These are phyloP conservation scores for Cyanoliseus patagonus DNA, from an alignment of 2,113 vertebrate species.

Conservation along the genomic window DNA sequence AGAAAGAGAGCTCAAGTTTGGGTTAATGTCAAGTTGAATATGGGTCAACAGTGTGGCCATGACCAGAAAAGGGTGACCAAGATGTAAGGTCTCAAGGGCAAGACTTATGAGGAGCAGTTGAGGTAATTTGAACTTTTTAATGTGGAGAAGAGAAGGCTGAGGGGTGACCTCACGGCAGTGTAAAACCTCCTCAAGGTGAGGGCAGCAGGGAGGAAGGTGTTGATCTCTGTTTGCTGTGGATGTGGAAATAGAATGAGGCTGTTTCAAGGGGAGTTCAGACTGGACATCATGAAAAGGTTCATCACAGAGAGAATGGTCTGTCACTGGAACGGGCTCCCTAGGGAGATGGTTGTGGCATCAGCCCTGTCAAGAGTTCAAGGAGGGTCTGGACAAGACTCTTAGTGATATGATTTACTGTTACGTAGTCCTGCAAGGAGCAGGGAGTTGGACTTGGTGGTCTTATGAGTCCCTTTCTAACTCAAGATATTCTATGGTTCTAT, in stretches of 20 bases:
- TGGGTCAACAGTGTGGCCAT: not conserved
- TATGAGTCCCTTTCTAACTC: not conserved
- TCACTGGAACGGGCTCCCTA: not conserved
- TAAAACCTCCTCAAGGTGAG: not conserved
- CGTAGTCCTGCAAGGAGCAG: not conserved
- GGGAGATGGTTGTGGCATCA: not conserved
- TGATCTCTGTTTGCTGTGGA: not conserved
- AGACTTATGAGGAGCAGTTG: not conserved
- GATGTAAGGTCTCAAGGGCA: not conserved
- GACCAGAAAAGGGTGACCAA: not conserved
- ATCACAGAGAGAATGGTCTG: not conserved
- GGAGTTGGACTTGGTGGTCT: not conserved
- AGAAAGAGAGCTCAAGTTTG: not conserved
- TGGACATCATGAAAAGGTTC: not conserved
- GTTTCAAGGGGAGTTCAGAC: not conserved
- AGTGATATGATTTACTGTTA: not conserved
- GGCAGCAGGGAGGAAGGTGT: too few species aligned
- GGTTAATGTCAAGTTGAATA: not conserved
- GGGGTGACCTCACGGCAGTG: not conserved
- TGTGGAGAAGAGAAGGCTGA: not conserved
- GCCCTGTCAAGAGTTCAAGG: not conserved
- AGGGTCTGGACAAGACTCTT: not conserved
- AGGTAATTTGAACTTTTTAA: not conserved
- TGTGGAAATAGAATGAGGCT: not conserved
- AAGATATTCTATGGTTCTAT: not conserved